Base-by-base conservation (phyloP, 1,140 invertebrate genomes). In the Mercenaria mercenaria region DNA sequence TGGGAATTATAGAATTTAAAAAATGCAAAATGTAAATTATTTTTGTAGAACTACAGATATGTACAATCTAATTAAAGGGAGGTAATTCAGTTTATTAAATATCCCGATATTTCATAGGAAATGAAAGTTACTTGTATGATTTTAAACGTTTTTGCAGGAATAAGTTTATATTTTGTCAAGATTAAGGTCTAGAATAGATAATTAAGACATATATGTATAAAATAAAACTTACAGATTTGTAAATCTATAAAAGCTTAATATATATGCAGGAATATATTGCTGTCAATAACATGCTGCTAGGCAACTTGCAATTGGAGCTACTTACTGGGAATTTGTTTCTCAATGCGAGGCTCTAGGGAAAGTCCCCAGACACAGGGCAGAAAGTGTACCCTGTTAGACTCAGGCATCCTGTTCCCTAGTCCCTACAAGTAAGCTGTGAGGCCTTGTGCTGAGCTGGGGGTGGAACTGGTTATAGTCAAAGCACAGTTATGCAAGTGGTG, bases 401-500 rank as follows among this genome's bases (percentile, higher is more conserved):
- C 29, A 69, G 61, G 29, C 56, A 72, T n/a, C 74, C 77, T 37
- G 76, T 67, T 41, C 86, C 76, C 10, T 59, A 26, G n/a, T 34
- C 34, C 86, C 47, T 32, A n/a, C 72, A 69, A 23, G 23, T 34
- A 20, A 20, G 86, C 77, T 52, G 86, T 88, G 86, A 88, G 13
- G 76, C 72, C 23, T 32, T 56, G 3, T 50, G 74, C 69, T 87
- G 86, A 88, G 77, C 86, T 41, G n/a, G 52, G 76, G 43, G 29
- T 81, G 86, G 76, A 32, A 32, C 39, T 80, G 86, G 74, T 69
- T n/a, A 39, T 88, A 69, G 77, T 88, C 77, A 69, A 0, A 88
- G 37, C 86, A 88, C 76, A 88, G 86, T 81, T 37, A 88, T 79
- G 74, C 86, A 88, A 72, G 86, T 88, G 43, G 86, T 88, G 86